phyloP scores from a whole-genome alignment of 1,140 invertebrate genomes.

The Pemphigus obesinymphae region DNA sequence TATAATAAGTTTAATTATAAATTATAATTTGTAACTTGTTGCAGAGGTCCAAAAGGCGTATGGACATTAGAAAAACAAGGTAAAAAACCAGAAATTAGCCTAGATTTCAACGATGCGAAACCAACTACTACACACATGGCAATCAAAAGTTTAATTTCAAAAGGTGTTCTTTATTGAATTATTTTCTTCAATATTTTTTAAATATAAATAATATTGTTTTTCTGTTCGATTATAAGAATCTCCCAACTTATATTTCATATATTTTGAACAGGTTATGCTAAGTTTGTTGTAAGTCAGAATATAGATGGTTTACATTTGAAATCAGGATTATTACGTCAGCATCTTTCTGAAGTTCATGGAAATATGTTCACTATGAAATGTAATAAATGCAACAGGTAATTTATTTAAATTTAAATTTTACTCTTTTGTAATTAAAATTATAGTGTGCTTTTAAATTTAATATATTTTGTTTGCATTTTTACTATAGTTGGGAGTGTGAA shows the following conservation, averaged over 20 bases:
- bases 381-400: slow-evolving; percentile 78
- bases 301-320: slow-evolving; percentile 95
- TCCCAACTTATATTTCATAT: too few relatives aligned
- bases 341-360: slow-evolving; percentile 91
- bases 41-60: slow-evolving; percentile 89
- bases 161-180: slow-evolving; percentile 50
- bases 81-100: slow-evolving; percentile 74
- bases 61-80: slow-evolving; percentile 96
- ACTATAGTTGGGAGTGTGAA: too few relatives aligned
- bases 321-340: slow-evolving; percentile 73
- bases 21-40: too few relatives aligned
- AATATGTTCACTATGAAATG: slow-evolving; percentile 98
- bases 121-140: slow-evolving; percentile 95
- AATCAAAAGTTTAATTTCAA: slow-evolving; percentile 71
- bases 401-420: too few relatives aligned
- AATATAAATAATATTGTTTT: too few relatives aligned
- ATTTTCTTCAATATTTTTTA: too few relatives aligned
- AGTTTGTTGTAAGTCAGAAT: slow-evolving; percentile 93
- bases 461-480: too few relatives aligned
- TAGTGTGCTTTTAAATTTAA: too few relatives aligned
- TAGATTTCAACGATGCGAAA: slow-evolving; percentile 85
- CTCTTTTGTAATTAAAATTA: too few relatives aligned
- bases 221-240: too few relatives aligned
- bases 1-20: too few relatives aligned
- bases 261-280: slow-evolving; percentile 59